Evolutionary conservation across 1,140 invertebrate species (phyloP).

Genomic region (Bombus picipes): DNA sequence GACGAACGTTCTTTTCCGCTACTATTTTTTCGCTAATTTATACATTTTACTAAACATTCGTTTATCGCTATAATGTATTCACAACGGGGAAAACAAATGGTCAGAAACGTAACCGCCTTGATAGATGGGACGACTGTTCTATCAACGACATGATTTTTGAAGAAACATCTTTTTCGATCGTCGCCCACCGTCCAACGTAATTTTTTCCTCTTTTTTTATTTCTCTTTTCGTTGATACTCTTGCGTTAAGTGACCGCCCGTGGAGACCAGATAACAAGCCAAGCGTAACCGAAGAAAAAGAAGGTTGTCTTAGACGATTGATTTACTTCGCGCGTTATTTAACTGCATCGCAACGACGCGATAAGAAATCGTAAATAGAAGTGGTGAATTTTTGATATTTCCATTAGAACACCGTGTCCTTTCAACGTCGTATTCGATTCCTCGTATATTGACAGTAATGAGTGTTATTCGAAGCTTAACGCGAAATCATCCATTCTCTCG

Average conservation of each 20-base stretch:
- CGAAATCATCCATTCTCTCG: neutral
- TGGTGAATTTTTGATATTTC: neutral
- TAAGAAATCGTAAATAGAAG: slow-evolving; percentile 1
- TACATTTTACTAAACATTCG: neutral
- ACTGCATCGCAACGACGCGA: neutral
- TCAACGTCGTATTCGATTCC: no score
- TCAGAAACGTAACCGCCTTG: no score
- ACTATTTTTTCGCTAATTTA: no score
- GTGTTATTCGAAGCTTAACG: no score
- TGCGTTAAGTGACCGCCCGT: neutral
- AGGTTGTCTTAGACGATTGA: neutral
- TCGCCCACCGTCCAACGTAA: neutral
- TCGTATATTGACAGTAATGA: neutral
- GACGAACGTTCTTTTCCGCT: no score
- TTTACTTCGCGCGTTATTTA: neutral
- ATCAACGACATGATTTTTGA: neutral
- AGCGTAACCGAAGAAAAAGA: neutral
- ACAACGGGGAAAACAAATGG: no score
- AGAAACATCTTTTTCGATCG: no score
- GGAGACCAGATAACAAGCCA: neutral
- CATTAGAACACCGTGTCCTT: neutral
- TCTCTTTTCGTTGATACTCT: no score
- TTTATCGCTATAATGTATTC: no score
- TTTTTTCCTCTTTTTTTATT: no score
- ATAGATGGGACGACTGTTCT: neutral